Evolutionary conservation across 2,888 invertebrate genomes (phyloP), one percentile per base, ranked within the genome.

Genomic region (Drosophila algonquin): DNA sequence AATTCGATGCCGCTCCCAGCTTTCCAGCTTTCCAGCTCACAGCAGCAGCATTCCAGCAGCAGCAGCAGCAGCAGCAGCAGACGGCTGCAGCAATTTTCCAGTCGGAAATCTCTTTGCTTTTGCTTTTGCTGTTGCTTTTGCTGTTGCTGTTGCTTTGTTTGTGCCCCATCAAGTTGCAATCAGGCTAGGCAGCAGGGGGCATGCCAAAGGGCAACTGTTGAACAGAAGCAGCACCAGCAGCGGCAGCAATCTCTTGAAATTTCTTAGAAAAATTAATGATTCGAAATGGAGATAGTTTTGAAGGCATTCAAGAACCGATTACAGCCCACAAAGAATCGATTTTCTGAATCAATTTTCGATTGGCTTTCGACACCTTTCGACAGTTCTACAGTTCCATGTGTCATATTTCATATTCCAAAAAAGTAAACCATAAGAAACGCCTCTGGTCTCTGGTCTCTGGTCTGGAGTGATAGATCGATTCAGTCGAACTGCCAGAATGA

Each of bases 131-230:
- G 45, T 51, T 32, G 30, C 45, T 63, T 63, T 52, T 32, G 30
- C 45, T 63, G 14, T 18, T 14, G 62, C 60, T 63, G 45, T 51
- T 32, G 30, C 45, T 63, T 63, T 52, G 53, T 16, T 64, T 48
- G 32, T 68, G 48, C 65, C 55, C 67, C 65, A 65, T 67, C 67
- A 55, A 32, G 24, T 50, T 55, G 56, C 65, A 67, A 67, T 67
- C 56, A 67, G 44, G 32, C 40, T 6, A 7, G 40, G n/a, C 40
- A 40, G 40, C 40, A 40, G 40, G 40, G 40, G 40, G 40, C 40
- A 40, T 2, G 40, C 40, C 40, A 40, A 40, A 40, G 40, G 40
- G 40, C 40, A 40, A 35, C 35, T 35, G 35, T 35, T 35, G 35
- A 35, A n/a, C 40, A 40, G 40, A 40, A 40, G 40, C 40, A 6